phyloP scores from a whole-genome alignment of 2,113 vertebrate genomes.

The Craseonycteris thonglongyai region DNA sequence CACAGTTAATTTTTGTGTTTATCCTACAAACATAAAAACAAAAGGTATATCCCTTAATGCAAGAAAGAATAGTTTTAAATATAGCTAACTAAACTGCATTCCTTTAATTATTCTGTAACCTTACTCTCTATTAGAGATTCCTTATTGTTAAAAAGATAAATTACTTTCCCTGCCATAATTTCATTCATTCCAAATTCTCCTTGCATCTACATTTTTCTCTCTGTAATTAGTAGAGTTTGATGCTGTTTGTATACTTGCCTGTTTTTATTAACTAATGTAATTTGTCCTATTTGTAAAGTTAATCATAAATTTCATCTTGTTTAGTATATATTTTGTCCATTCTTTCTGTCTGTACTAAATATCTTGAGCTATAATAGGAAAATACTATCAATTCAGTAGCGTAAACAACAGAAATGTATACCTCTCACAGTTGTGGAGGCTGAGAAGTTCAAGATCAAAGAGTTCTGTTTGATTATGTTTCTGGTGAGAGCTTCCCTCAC shows the following conservation, averaged over 20 bases:
- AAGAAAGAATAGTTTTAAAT: not conserved
- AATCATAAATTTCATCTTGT: not conserved
- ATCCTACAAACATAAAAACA: not conserved
- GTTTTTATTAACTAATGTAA: not conserved
- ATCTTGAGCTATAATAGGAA: not conserved
- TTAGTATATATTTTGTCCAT: not conserved
- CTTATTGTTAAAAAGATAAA: not conserved
- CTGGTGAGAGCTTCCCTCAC: not conserved
- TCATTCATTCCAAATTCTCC: not conserved
- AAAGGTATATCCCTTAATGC: not conserved
- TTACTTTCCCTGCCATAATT: not conserved
- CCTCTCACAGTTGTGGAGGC: not conserved
- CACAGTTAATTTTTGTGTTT: not conserved
- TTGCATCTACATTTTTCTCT: not conserved
- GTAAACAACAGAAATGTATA: not conserved
- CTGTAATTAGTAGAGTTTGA: not conserved
- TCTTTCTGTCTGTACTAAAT: not conserved
- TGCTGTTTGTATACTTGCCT: not conserved
- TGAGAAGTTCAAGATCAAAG: not conserved
- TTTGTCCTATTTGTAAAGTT: not conserved
- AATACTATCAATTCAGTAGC: not conserved
- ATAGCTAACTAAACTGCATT: not conserved
- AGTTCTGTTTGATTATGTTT: not conserved
- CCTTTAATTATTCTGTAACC: not conserved
- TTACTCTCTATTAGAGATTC: not conserved